Evolutionary conservation across 1,140 invertebrate genomes (phyloP).

Genomic region (Caenorhabditis tropicalis): DNA sequence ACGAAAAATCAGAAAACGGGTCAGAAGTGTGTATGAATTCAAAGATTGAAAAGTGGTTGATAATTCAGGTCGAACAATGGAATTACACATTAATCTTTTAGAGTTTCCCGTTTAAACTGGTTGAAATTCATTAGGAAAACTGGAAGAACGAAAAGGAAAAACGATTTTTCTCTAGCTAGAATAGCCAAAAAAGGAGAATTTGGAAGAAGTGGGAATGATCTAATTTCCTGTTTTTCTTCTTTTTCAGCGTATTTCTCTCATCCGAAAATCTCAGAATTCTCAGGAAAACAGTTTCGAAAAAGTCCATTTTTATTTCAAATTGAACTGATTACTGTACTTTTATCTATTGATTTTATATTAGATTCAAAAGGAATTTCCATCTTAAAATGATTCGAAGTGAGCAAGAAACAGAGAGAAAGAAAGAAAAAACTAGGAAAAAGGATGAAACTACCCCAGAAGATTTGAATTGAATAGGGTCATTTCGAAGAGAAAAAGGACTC

Average conservation of each 20-base stretch:
- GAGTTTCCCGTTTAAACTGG: too few relatives aligned
- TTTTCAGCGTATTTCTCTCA: not conserved
- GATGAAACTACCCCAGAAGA: slow-evolving; percentile 14
- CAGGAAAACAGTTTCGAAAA: too few relatives aligned
- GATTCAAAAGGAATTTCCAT: not conserved
- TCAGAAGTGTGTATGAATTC: too few relatives aligned
- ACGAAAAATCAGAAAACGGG: too few relatives aligned
- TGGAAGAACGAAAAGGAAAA: not conserved
- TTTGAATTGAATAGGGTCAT: slow-evolving; percentile 38
- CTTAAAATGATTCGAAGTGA: not conserved
- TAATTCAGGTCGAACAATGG: too few relatives aligned
- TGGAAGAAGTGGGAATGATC: not conserved
- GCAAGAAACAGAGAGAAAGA: not conserved
- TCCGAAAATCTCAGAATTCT: too few relatives aligned
- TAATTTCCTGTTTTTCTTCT: not conserved
- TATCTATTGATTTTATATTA: not conserved
- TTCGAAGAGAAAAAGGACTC: not conserved
- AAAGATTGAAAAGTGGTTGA: too few relatives aligned
- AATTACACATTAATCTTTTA: too few relatives aligned
- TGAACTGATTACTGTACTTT: too few relatives aligned
- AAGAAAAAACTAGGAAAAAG: not conserved
- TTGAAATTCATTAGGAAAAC: too few relatives aligned
- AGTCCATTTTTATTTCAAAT: too few relatives aligned
- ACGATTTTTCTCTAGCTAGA: not conserved
- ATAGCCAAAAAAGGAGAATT: not conserved